Evolutionary conservation across 2,113 vertebrate species (phyloP).

Genomic region (Alexandromys fortis): DNA sequence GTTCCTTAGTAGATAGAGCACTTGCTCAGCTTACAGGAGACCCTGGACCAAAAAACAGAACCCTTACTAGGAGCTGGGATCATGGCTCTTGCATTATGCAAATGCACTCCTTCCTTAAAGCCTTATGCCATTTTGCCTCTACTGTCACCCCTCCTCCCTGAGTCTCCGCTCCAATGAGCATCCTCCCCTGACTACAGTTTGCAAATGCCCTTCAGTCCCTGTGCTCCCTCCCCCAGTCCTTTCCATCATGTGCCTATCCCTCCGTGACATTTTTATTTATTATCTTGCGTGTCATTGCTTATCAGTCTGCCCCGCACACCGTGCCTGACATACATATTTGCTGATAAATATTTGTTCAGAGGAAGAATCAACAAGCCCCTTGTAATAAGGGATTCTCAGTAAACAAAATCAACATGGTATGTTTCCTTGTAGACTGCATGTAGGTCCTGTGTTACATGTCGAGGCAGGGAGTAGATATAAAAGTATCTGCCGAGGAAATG

Average conservation of each 20-base stretch:
- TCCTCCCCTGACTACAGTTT: neutral
- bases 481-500: neutral
- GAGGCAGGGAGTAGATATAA: accelerated
- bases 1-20: neutral
- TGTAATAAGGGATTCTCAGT: neutral
- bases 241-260: neutral
- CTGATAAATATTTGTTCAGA: constrained; percentile 51
- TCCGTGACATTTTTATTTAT: neutral
- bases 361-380: constrained; percentile 30
- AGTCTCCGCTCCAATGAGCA: neutral
- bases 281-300: neutral
- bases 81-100: neutral
- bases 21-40: neutral
- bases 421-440: neutral
- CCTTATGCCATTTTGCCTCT: neutral
- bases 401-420: neutral
- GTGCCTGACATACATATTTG: neutral
- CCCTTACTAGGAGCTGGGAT: neutral
- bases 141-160: neutral
- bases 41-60: neutral
- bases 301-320: neutral
- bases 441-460: neutral
- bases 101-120: neutral
- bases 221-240: neutral
- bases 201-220: neutral